Conservation (phyloP, 2,888 invertebrate species). For the Drosophila parthenogenetica region DNA sequence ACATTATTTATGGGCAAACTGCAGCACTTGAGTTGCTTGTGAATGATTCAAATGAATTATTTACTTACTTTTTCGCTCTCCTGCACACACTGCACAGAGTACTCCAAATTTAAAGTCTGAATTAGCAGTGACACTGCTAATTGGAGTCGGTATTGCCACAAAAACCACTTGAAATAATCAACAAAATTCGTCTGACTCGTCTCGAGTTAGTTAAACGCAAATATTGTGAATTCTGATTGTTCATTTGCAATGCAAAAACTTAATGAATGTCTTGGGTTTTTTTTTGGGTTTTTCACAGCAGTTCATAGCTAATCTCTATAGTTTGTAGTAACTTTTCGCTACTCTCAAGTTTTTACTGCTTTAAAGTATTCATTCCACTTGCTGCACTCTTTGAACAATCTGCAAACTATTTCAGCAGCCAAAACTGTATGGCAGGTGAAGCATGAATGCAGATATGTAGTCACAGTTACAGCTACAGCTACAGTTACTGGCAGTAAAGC, state of each 20-base stretch:
- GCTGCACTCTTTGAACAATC: background rate
- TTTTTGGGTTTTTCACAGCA: conserved; percentile 8
- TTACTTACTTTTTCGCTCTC: conserved; percentile 11
- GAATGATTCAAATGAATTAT: conserved; percentile 31
- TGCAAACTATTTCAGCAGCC: conserved; percentile 4
- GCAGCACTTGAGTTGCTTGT: conserved; percentile 39
- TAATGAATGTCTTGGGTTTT: conserved; percentile 49
- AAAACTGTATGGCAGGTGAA: conserved; percentile 47
- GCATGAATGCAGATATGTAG: conserved; percentile 60
- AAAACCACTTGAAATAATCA: conserved; percentile 61
- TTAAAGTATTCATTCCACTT: background rate
- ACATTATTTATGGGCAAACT: conserved; percentile 51
- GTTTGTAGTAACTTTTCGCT: background rate
- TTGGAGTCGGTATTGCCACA: conserved; percentile 31
- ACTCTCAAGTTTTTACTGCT: background rate
- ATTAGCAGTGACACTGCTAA: conserved; percentile 49
- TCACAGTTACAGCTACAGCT: conserved; percentile 1
- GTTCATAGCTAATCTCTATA: background rate
- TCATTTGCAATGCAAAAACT: conserved; percentile 58
- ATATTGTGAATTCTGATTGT: conserved; percentile 2
- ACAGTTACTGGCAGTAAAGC: background rate
- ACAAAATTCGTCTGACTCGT: background rate
- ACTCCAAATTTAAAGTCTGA: conserved; percentile 23
- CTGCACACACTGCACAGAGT: background rate
- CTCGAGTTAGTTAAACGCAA: background rate